Evolutionary conservation across 1,140 invertebrate species (phyloP).

Genomic region (Drosophila ogumai): DNA sequence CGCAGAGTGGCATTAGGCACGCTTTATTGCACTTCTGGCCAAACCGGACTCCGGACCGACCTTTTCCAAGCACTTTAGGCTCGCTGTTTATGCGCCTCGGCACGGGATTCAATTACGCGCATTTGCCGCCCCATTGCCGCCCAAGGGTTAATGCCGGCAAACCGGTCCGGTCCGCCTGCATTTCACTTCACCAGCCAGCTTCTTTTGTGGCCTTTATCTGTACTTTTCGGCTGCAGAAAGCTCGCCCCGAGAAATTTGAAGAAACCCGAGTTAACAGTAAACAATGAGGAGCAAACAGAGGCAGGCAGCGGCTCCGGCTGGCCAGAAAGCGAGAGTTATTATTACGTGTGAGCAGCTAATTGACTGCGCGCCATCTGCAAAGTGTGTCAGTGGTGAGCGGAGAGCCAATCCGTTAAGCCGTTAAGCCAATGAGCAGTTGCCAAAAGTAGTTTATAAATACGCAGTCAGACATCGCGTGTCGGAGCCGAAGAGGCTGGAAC

Average conservation of each 20-base stretch:
- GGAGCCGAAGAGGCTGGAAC: constrained; percentile 26
- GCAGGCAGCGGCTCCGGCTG: constrained; percentile 25
- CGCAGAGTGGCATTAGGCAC: constrained; percentile 26
- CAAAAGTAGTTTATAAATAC: constrained; percentile 36
- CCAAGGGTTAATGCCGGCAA: constrained; percentile 58
- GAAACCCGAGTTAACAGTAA: constrained; percentile 43
- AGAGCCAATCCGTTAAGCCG: constrained; percentile 49
- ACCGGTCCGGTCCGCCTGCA: constrained; percentile 69
- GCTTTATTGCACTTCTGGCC: constrained; percentile 37
- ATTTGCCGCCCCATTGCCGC: constrained; percentile 53
- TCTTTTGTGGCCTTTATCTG: constrained; percentile 28
- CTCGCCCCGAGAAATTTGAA: constrained; percentile 49
- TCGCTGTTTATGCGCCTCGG: constrained; percentile 45
- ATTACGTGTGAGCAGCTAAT: constrained; percentile 76
- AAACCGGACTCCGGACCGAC: constrained; percentile 7
- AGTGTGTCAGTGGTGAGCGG: constrained; percentile 59
- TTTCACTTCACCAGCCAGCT: constrained; percentile 61
- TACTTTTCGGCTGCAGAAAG: constrained; percentile 59
- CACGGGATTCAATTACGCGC: constrained; percentile 64
- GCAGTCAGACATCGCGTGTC: constrained; percentile 21
- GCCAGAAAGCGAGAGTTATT: constrained; percentile 78
- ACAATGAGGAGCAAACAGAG: constrained; percentile 27
- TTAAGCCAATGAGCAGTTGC: constrained; percentile 56
- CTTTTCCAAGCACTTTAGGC: constrained; percentile 55
- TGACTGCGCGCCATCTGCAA: constrained; percentile 31